phyloP scores from a whole-genome alignment of 1,140 invertebrate genomes.

The Caenorhabditis brenneri region DNA sequence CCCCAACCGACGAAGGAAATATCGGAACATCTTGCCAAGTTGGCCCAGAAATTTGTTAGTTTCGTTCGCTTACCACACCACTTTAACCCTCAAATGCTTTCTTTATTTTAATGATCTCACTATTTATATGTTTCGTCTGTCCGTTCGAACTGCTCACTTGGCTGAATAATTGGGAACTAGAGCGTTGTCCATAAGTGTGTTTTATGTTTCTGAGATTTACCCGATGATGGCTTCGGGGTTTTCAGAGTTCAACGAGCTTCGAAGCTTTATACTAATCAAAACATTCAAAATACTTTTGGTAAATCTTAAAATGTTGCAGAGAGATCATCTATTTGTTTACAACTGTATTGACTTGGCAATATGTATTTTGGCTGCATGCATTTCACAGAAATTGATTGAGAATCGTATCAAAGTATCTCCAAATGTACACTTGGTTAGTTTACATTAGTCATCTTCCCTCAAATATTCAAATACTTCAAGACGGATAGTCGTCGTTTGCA shows the following conservation, averaged over 20 bases:
- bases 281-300: too few species aligned
- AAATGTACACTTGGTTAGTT: conserved; percentile 30
- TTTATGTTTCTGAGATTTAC: too few species aligned
- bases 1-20: conserved; percentile 15
- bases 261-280: too few species aligned
- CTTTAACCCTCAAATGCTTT: background rate
- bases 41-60: conserved; percentile 35
- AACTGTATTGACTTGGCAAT: conserved; percentile 1
- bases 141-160: background rate
- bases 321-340: conserved; percentile 23
- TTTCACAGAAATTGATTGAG: background rate
- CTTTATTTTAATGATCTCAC: background rate
- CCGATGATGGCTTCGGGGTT: too few species aligned
- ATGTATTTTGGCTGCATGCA: conserved; percentile 5
- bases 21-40: conserved; percentile 25
- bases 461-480: background rate
- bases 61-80: background rate
- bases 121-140: background rate
- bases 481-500: conserved; percentile 14
- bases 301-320: conserved; percentile 16
- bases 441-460: background rate
- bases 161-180: too few species aligned
- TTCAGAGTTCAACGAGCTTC: too few species aligned
- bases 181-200: too few species aligned
- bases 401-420: conserved; percentile 22